These are phyloP conservation scores for Phaonia tiefii DNA, from an alignment of 2,888 invertebrate genomes.

Conservation along the genomic window DNA sequence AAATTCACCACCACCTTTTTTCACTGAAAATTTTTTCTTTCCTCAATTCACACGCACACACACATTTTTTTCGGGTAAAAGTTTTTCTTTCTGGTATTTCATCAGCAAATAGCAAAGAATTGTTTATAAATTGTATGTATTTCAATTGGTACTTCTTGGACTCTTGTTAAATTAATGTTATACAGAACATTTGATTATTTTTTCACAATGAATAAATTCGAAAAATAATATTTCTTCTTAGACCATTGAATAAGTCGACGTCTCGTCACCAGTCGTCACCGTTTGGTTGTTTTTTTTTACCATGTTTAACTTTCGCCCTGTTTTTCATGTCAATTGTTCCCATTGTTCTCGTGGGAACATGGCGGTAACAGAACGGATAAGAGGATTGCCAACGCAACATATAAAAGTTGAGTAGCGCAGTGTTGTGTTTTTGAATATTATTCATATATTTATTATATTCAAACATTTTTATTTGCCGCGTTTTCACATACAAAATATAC, in stretches of 20 bases:
- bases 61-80: slow-evolving; percentile 30
- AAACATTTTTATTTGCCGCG: too few species aligned
- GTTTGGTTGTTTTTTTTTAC: too few species aligned
- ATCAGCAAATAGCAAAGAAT: slow-evolving; percentile 45
- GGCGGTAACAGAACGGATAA: slow-evolving; percentile 60
- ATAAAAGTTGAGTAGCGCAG: too few species aligned
- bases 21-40: slow-evolving; percentile 59
- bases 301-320: slow-evolving; percentile 75
- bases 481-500: too few species aligned
- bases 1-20: slow-evolving; percentile 68
- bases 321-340: slow-evolving; percentile 62
- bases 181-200: slow-evolving; percentile 56
- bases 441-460: too few species aligned
- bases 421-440: too few species aligned
- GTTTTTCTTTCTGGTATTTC: slow-evolving; percentile 49
- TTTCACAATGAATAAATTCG: slow-evolving; percentile 52
- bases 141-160: slow-evolving; percentile 21
- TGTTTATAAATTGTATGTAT: slow-evolving; percentile 38
- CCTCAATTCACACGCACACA: slow-evolving; percentile 29
- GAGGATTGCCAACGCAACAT: slow-evolving; percentile 48
- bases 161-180: slow-evolving; percentile 37
- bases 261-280: slow-evolving; percentile 64
- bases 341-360: slow-evolving; percentile 63
- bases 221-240: slow-evolving; percentile 50
- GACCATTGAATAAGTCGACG: slow-evolving; percentile 73